Evolutionary conservation across 1,140 invertebrate species (phyloP).

Genomic region (Aphelinus atriplicis): DNA sequence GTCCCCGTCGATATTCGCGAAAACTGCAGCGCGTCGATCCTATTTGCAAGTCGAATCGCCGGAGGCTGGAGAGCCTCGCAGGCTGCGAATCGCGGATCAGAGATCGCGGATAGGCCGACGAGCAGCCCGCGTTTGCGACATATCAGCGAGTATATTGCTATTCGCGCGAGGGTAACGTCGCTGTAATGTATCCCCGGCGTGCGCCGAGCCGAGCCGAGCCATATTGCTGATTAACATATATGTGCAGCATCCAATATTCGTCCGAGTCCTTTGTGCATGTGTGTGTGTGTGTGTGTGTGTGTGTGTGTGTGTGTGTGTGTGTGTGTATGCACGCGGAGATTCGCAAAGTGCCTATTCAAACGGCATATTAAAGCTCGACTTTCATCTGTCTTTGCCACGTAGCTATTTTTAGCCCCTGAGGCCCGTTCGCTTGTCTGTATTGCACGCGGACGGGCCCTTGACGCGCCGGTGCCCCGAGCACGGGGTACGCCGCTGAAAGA

Average conservation of each 20-base stretch:
- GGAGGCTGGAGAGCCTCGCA: neutral
- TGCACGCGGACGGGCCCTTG: no score
- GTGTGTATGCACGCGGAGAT: neutral
- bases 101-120: slow-evolving; percentile 48
- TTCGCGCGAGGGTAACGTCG: neutral
- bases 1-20: neutral
- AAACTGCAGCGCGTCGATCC: neutral
- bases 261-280: slow-evolving; percentile 47
- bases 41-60: slow-evolving; percentile 34
- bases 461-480: no score
- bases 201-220: slow-evolving; percentile 40
- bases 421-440: neutral
- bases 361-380: slow-evolving; percentile 62
- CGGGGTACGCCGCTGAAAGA: no score
- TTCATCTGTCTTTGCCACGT: slow-evolving; percentile 45
- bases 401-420: slow-evolving; percentile 47
- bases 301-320: neutral
- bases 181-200: slow-evolving; percentile 28
- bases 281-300: neutral
- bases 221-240: slow-evolving; percentile 65
- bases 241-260: slow-evolving; percentile 55
- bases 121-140: neutral
- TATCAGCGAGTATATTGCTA: neutral
- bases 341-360: slow-evolving; percentile 62
- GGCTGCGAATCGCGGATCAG: slow-evolving; percentile 46